Percentiles rank a stretch among this genome's conserved stretches.
Conservation (phyloP, 2,797 vertebrate genomes). For the Sebastes oblongus region DNA sequence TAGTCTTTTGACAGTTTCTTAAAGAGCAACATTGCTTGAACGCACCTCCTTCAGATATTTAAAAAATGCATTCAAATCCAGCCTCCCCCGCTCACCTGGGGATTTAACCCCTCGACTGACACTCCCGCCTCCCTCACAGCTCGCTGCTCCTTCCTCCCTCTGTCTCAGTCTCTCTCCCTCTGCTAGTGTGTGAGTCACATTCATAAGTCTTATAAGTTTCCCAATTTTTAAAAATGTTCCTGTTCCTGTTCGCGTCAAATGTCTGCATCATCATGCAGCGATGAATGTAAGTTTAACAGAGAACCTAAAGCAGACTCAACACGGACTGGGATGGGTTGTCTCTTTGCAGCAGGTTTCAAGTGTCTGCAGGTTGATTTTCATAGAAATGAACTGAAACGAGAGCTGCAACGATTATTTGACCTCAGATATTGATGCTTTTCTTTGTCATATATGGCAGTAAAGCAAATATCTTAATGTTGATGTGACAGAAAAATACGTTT, state of each 20-base stretch:
- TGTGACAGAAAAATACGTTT: not conserved
- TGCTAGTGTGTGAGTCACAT: not conserved
- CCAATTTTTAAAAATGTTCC: not conserved
- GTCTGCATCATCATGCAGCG: not conserved
- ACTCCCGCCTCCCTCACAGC: not conserved
- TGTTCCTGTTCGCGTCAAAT: not conserved
- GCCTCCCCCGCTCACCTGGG: not conserved
- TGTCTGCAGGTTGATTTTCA: not conserved
- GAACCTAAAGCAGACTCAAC: not conserved
- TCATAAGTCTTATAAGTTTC: not conserved
- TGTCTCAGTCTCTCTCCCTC: not conserved
- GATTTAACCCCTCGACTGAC: no score
- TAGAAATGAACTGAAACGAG: not conserved
- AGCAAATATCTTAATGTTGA: not conserved
- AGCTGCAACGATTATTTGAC: not conserved
- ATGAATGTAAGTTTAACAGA: not conserved
- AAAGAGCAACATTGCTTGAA: not conserved
- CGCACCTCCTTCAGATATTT: conserved; percentile 4
- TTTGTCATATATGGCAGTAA: not conserved
- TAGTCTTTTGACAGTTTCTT: not conserved
- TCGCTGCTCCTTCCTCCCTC: not conserved
- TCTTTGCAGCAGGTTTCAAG: not conserved
- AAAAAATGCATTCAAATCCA: not conserved
- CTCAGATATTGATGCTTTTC: not conserved
- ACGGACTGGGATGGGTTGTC: not conserved